Percentiles rank a stretch among this genome's conserved stretches.
Evolutionary conservation across 2,888 invertebrate species (phyloP).

Genomic region (Aspidapion aeneum): DNA sequence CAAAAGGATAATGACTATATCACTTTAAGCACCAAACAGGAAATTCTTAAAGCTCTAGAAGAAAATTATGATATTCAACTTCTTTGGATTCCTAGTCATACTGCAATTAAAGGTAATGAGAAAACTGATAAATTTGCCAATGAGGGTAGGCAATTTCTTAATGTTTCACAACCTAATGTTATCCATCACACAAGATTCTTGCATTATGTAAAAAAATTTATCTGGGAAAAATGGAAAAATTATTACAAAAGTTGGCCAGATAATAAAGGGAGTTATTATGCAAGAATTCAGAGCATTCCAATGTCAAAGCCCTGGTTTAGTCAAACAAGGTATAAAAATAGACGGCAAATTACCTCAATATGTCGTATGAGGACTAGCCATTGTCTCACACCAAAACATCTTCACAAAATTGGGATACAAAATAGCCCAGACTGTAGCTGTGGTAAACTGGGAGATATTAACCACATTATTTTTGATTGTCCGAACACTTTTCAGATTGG

Average conservation of each 20-base stretch:
- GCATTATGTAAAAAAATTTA: neutral
- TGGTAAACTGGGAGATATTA: neutral
- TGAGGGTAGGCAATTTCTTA: neutral
- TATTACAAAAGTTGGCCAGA: neutral
- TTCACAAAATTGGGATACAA: neutral
- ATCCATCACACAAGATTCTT: neutral
- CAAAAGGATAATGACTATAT: neutral
- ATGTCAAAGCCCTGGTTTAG: neutral
- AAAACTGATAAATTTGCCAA: neutral
- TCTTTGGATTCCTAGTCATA: neutral
- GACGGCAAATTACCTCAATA: neutral
- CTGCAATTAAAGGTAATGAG: neutral
- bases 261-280: neutral
- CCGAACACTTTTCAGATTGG: neutral
- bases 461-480: neutral
- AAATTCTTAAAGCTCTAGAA: neutral
- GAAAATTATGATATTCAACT: neutral
- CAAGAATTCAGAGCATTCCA: neutral
- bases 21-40: neutral
- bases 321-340: neutral
- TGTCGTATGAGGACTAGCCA: neutral
- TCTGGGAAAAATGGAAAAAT: neutral
- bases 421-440: neutral
- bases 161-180: neutral
- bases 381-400: neutral